Conservation (phyloP, 2,888 invertebrate genomes). For the Eledona agricola region DNA sequence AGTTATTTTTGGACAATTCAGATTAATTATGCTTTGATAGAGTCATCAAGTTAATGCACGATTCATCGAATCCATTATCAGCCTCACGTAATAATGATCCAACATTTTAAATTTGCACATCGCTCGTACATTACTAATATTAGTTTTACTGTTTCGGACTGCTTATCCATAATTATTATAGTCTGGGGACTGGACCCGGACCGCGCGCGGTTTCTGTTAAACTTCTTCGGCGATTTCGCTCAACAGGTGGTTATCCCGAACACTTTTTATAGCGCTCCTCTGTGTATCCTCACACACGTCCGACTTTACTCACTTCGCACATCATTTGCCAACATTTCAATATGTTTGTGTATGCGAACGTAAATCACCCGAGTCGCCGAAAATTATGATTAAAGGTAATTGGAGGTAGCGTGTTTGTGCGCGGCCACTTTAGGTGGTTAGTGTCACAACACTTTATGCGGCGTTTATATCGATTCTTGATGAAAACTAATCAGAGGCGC, state of each 20-base stretch:
- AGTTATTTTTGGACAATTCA: too few relatives aligned
- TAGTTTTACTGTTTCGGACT: too few relatives aligned
- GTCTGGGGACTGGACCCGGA: too few relatives aligned
- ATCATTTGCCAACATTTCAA: constrained; percentile 8
- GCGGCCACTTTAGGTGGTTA: constrained; percentile 13
- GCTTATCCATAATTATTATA: too few relatives aligned
- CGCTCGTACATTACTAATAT: too few relatives aligned
- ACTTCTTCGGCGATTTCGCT: constrained; percentile 27
- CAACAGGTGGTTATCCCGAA: constrained; percentile 32
- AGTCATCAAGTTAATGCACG: too few relatives aligned
- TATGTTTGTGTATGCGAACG: constrained; percentile 21
- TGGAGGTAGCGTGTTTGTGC: constrained; percentile 14
- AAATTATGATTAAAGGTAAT: constrained; percentile 28
- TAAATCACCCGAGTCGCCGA: constrained; percentile 37
- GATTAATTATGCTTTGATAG: too few relatives aligned
- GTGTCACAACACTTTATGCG: constrained; percentile 33
- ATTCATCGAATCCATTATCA: too few relatives aligned
- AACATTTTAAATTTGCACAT: too few relatives aligned
- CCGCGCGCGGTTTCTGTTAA: constrained; percentile 29
- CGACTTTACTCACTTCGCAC: constrained; percentile 20
- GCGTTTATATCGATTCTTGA: constrained; percentile 30
- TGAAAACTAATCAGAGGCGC: constrained; percentile 18
- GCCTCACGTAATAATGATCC: too few relatives aligned
- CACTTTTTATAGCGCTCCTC: constrained; percentile 32
- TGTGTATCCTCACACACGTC: constrained; percentile 26